Base-by-base conservation (phyloP, 2,888 invertebrate genomes). In the Lasioglossum vierecki region DNA sequence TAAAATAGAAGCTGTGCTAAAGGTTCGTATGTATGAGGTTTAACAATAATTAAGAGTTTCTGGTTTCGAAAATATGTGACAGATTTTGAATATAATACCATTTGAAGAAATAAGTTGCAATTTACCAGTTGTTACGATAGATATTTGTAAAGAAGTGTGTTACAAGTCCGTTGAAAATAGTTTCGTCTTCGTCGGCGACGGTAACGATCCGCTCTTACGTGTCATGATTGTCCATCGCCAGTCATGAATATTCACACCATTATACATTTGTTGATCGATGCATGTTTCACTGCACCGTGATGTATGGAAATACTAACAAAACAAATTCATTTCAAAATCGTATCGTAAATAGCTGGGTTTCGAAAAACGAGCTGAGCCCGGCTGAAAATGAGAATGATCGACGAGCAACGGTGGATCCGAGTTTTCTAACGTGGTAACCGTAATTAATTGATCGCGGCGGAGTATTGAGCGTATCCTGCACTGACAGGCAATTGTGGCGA, bases 241-340 rank as follows among this genome's bases (percentile, higher is more conserved):
- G 80, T 87, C 85, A 84, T 89, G 89, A 89, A 89, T 89, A 89
- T 89, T 88, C 88, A 89, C 80, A 82, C 44, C 57, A 49, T 77
- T 79, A 83, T 82, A 73, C 81, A 82, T 79, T 83, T 87, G 88
- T 87, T 87, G 85, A 83, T 76, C 76, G 82, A 30, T 74, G 30
- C 70, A 68, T 80, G 87, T 82, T 39, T 63, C 72, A 68, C 49
- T 79, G 63, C 72, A 84, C 74, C 53, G 83, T 63, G 88, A 88
- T 89, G 41, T 78, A 87, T 86, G 89, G 86, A 84, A 89, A 89
- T 87, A 72, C 57, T 89, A 88, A 81, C 76, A 83, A 87, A 89
- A 88, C 83, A 85, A 68, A 72, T 85, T 85, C 80, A 88, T 87
- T 87, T 73, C 79, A 77, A 60, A 83, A 75, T 86, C 76, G 80